Percentiles rank a stretch among this genome's conserved stretches.
phyloP scores from a whole-genome alignment of 2,113 vertebrate genomes.

The Notothenia rossii region DNA sequence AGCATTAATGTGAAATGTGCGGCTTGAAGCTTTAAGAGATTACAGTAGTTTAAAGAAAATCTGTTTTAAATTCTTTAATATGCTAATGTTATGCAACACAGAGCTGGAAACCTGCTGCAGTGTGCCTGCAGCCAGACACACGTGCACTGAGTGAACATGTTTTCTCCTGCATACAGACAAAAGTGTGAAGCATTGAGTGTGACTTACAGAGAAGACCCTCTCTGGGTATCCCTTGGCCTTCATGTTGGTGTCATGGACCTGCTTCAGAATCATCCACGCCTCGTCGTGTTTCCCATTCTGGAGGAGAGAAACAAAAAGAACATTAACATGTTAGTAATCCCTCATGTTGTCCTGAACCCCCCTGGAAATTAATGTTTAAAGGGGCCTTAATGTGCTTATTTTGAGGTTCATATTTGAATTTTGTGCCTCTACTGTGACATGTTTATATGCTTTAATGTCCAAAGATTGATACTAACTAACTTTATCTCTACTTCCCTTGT shows the following conservation, averaged over 20 bases:
- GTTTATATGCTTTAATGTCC: too few species aligned
- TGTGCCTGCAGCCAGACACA: neutral
- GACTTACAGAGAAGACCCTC: conserved; percentile 94
- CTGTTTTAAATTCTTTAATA: conserved; percentile 28
- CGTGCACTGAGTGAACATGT: neutral
- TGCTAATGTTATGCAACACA: conserved; percentile 47
- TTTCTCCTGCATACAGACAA: neutral
- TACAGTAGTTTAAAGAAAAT: conserved; percentile 16
- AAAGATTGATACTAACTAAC: too few species aligned
- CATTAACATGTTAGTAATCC: neutral
- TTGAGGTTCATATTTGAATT: too few species aligned
- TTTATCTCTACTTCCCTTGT: neutral
- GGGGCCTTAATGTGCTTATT: neutral
- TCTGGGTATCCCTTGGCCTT: conserved; percentile 96
- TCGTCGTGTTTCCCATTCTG: conserved; percentile 98
- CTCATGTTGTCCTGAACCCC: neutral
- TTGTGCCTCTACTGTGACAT: too few species aligned
- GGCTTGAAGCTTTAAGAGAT: conserved; percentile 4
- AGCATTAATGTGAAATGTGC: neutral
- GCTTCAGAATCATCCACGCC: conserved; percentile 99
- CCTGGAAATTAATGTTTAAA: neutral
- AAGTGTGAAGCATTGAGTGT: neutral
- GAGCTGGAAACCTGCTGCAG: conserved; percentile 35
- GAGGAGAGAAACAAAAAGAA: neutral
- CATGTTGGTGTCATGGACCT: conserved; percentile 99